These are phyloP conservation scores for Emydoidea blandingii DNA, from an alignment of 2,797 vertebrate species.

Conservation along the genomic window DNA sequence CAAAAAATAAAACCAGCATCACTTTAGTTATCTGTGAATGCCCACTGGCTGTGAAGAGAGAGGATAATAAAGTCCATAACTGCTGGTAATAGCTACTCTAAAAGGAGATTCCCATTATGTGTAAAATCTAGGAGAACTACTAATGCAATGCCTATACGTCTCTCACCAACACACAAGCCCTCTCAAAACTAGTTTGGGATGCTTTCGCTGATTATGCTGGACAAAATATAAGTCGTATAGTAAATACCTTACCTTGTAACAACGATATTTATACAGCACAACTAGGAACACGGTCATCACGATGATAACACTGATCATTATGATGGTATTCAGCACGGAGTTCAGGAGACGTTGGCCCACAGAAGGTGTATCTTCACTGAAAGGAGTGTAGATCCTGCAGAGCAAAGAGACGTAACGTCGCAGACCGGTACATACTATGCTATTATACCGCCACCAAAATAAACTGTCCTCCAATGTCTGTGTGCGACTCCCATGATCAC, in stretches of 20 bases:
- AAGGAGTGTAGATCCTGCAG: conserved; percentile 95
- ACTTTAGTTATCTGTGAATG: not conserved
- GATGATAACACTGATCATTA: conserved; percentile 97
- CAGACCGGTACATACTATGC: not conserved
- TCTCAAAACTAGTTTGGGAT: not conserved
- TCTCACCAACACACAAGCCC: not conserved
- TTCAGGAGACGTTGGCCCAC: conserved; percentile 93
- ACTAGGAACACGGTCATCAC: conserved; percentile 96
- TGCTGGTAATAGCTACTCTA: not conserved
- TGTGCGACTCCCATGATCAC: not conserved
- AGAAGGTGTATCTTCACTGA: conserved; percentile 90
- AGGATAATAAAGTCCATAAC: not conserved
- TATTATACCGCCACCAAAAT: not conserved
- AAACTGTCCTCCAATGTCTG: not conserved
- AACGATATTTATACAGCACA: conserved; percentile 94
- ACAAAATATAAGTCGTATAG: too few relatives aligned
- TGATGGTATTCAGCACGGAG: conserved; percentile 93
- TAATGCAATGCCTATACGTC: not conserved
- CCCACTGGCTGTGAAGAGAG: not conserved
- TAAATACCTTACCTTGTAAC: conserved; percentile 93
- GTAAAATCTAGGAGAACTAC: not conserved
- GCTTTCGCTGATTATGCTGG: not conserved
- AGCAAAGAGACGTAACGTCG: not conserved
- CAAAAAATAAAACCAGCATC: not conserved
- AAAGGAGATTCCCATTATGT: not conserved